These are phyloP conservation scores for Scomber scombrus DNA, from an alignment of 2,113 vertebrate species.

Conservation along the genomic window DNA sequence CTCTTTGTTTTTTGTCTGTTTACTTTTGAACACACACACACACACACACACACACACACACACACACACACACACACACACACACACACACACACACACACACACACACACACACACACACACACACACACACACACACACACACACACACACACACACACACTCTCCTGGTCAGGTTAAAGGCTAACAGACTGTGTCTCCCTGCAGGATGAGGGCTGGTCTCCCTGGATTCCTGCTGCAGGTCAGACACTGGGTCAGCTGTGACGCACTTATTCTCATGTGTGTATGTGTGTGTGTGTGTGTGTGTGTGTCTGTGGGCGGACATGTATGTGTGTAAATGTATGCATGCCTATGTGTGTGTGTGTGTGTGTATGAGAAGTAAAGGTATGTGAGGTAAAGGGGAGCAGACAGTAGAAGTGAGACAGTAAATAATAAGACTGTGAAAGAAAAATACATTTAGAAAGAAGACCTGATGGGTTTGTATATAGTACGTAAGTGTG, in stretches of 20 bases:
- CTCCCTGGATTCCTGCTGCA: slow-evolving; percentile 60
- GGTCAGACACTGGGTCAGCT: slow-evolving; percentile 57
- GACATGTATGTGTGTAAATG: not conserved
- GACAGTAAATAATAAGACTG: too few relatives aligned
- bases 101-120: too few relatives aligned
- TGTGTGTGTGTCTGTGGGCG: slow-evolving; percentile 1
- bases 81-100: slow-evolving; percentile 21
- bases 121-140: not conserved
- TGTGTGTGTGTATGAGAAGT: not conserved
- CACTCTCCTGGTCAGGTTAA: slow-evolving; percentile 21
- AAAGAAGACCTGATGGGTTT: too few relatives aligned
- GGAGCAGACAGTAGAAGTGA: too few relatives aligned
- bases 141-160: slow-evolving; percentile 24
- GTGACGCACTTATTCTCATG: slow-evolving; percentile 42
- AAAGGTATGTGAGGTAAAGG: too few relatives aligned
- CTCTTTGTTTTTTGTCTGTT: slow-evolving; percentile 2
- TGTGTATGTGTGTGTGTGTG: slow-evolving; percentile 11
- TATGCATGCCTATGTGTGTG: too few relatives aligned
- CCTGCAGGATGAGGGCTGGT: slow-evolving; percentile 63
- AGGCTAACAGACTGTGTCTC: slow-evolving; percentile 40
- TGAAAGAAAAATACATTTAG: not conserved
- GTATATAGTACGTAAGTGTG: not conserved
- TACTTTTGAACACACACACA: not conserved
- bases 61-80: slow-evolving; percentile 1
- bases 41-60: slow-evolving; percentile 18